Evolutionary conservation across 2,888 invertebrate genomes (phyloP), one percentile per base, ranked within the genome.

Genomic region (Eretmocerus hayati): DNA sequence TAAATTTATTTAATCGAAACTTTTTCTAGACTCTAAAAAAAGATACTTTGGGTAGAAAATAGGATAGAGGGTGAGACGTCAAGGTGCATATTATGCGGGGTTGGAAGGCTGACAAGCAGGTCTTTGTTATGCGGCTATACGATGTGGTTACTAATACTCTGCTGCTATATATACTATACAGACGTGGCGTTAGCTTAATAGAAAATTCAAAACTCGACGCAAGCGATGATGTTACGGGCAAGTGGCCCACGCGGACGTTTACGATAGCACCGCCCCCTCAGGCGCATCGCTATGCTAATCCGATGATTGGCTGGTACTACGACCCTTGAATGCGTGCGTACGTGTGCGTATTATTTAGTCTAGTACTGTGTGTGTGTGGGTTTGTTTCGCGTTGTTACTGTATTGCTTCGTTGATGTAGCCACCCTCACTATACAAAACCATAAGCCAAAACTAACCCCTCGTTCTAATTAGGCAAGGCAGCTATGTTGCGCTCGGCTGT

Each of bases 231-330:
- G 26, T 15, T 21, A 32, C 32, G 40, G 30, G 46, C 62, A 63
- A 64, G 65, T 65, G 65, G 65, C 63, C 65, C 66, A 66, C 69
- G 66, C 64, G 61, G 43, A 63, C 61, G 66, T 59, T 64, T 67
- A 65, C 68, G 63, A 61, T 63, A 31, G 47, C 47, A 20, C 43
- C 47, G 40, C 47, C 47, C 42, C 47, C 40, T 38, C 32, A 32
- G 64, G 63, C 65, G 65, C 71, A 70, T 71, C 66, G 69, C 67
- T 71, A 71, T 71, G 71, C 70, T 71, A 71, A 71, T 71, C 69
- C 69, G 64, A 70, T 69, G 71, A 70, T 71, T 71, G 71, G 71
- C 69, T 64, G 64, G 69, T 66, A 68, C 67, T 66, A 71, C 49
- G 56, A 52, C 52, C 42, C 41, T 37, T 45, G 53, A n/a, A n/a